Conservation (phyloP, 2,888 invertebrate genomes). For the Agrilus mali region DNA sequence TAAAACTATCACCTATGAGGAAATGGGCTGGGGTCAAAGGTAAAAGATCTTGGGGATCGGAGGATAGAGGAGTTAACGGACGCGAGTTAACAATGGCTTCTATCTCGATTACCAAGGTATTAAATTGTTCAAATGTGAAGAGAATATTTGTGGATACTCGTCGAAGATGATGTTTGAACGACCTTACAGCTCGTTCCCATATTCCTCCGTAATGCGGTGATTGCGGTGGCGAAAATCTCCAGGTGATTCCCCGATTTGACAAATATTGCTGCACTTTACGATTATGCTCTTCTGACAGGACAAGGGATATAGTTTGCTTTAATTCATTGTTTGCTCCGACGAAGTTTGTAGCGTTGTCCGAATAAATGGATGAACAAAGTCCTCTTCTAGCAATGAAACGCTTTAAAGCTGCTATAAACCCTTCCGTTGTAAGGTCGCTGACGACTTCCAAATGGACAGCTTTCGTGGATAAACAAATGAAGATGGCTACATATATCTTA, state of each 20-base stretch:
- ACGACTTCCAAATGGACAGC: constrained; percentile 14
- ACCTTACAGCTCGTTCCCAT: constrained; percentile 7
- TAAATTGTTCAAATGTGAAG: constrained; percentile 2
- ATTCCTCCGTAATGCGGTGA: constrained; percentile 9
- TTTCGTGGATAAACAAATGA: constrained; percentile 18
- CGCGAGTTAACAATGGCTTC: too few relatives aligned
- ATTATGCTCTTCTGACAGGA: too few relatives aligned
- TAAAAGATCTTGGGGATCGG: constrained; percentile 4
- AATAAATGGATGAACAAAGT: constrained; percentile 1
- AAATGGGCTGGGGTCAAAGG: constrained; percentile 7
- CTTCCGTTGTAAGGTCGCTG: constrained; percentile 9
- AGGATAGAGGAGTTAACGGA: constrained; percentile 4
- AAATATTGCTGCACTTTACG: too few relatives aligned
- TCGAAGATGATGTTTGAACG: constrained; percentile 3
- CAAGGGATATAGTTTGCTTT: too few relatives aligned
- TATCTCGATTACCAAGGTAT: neutral
- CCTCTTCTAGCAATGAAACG: constrained; percentile 12
- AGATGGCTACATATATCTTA: constrained; percentile 10
- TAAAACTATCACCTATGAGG: constrained; percentile 1
- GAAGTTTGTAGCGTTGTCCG: constrained; percentile 13
- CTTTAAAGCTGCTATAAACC: constrained; percentile 9
- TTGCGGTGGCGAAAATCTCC: neutral
- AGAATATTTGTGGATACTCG: neutral
- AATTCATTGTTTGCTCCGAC: constrained; percentile 7
- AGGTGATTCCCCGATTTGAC: neutral